Evolutionary conservation across 2,113 vertebrate genomes (phyloP).

Genomic region (Siphamia tubifer): DNA sequence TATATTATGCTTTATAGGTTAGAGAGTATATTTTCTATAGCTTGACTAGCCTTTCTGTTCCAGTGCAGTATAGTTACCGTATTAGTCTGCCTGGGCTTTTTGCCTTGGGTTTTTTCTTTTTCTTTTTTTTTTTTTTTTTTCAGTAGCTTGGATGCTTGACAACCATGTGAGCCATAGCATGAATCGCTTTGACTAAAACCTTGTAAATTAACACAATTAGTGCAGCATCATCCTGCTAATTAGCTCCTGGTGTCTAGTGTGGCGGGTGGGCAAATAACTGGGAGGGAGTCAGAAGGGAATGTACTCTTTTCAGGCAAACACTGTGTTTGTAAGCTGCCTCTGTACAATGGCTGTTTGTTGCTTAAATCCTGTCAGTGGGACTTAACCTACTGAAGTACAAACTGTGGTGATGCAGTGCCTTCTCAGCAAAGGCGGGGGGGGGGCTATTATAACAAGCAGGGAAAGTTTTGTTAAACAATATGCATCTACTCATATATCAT

Average conservation of each 20-base stretch:
- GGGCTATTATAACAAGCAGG: neutral
- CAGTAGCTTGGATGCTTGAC: slow-evolving; percentile 91
- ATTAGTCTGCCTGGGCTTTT: slow-evolving; percentile 41
- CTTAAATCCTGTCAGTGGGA: slow-evolving; percentile 55
- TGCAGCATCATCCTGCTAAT: slow-evolving; percentile 97
- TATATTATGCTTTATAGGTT: no score
- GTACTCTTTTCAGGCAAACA: slow-evolving; percentile 85
- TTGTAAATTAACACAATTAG: slow-evolving; percentile 99
- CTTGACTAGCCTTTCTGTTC: slow-evolving; percentile 14
- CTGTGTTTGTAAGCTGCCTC: slow-evolving; percentile 52
- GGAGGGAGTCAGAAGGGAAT: slow-evolving; percentile 88
- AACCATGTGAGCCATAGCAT: slow-evolving; percentile 90
- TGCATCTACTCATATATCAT: slow-evolving; percentile 16
- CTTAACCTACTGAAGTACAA: slow-evolving; percentile 42
- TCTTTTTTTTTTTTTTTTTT: slow-evolving; percentile 92
- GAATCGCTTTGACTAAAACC: slow-evolving; percentile 97
- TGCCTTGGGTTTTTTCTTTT: slow-evolving; percentile 75
- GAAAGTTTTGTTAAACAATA: neutral
- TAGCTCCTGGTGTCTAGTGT: slow-evolving; percentile 92
- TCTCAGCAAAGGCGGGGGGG: slow-evolving; percentile 7
- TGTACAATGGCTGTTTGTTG: slow-evolving; percentile 54
- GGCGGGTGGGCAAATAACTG: slow-evolving; percentile 89
- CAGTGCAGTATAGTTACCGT: slow-evolving; percentile 30
- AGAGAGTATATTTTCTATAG: slow-evolving; percentile 4
- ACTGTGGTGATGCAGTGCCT: neutral